phyloP scores from a whole-genome alignment of 2,113 vertebrate genomes.

The Colius striatus region DNA sequence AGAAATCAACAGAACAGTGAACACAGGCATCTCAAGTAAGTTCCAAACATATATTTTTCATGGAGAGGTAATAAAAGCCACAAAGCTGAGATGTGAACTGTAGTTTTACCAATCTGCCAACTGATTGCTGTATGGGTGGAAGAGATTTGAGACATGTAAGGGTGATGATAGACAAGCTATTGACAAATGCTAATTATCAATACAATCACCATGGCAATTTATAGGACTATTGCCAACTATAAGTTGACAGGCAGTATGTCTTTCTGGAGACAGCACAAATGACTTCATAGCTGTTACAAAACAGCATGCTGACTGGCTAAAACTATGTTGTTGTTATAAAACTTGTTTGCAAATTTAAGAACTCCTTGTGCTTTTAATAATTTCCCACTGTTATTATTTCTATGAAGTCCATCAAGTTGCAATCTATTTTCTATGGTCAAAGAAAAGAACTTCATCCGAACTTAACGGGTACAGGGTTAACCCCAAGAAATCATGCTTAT shows the following conservation, averaged over 20 bases:
- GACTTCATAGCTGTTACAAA: neutral
- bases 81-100: neutral
- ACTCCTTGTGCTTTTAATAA: neutral
- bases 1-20: neutral
- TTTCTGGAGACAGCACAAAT: neutral
- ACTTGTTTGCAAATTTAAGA: neutral
- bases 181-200: neutral
- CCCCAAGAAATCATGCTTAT: neutral
- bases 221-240: neutral
- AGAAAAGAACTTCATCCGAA: neutral
- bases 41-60: neutral
- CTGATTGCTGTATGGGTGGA: neutral
- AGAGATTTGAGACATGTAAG: neutral
- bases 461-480: neutral
- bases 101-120: neutral
- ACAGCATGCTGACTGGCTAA: neutral
- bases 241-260: neutral
- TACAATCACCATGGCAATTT: constrained; percentile 3
- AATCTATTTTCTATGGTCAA: neutral
- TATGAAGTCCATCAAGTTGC: neutral
- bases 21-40: rapidly evolving
- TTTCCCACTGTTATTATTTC: neutral
- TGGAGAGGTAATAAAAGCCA: neutral
- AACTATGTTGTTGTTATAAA: neutral
- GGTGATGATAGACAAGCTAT: neutral